These are phyloP conservation scores for Acanthoscelides obtectus DNA, from an alignment of 2,888 invertebrate genomes.

Conservation along the genomic window DNA sequence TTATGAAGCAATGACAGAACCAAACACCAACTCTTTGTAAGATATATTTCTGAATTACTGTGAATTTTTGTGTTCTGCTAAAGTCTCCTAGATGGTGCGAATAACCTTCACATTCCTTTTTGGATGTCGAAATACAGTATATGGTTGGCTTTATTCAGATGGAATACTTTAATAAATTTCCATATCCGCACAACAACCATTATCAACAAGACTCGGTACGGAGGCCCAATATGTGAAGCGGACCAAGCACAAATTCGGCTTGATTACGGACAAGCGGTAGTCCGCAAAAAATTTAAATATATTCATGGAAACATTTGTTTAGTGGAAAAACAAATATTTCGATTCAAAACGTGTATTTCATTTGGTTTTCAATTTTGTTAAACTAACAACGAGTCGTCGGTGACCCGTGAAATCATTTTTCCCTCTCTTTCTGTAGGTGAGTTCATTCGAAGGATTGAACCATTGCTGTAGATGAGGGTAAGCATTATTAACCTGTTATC, in stretches of 20 bases:
- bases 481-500: no score
- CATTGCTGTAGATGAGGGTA: background rate
- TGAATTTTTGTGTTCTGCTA: no score
- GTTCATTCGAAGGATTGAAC: background rate
- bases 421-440: background rate
- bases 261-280: background rate
- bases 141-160: no score
- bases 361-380: conserved; percentile 6
- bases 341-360: conserved; percentile 3
- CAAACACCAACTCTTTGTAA: no score
- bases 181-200: no score
- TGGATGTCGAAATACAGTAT: no score
- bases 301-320: conserved; percentile 3
- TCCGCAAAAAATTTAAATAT: conserved; percentile 1
- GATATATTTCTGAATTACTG: no score
- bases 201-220: no score
- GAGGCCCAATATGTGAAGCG: background rate
- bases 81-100: no score
- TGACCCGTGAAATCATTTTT: conserved; percentile 3
- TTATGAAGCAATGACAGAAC: no score
- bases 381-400: background rate
- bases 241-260: background rate
- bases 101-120: no score
- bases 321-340: conserved; percentile 25
- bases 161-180: no score